Evolutionary conservation across 2,797 vertebrate species (phyloP), one percentile per base, ranked within the genome.

Genomic region (Lepus oiostolus): DNA sequence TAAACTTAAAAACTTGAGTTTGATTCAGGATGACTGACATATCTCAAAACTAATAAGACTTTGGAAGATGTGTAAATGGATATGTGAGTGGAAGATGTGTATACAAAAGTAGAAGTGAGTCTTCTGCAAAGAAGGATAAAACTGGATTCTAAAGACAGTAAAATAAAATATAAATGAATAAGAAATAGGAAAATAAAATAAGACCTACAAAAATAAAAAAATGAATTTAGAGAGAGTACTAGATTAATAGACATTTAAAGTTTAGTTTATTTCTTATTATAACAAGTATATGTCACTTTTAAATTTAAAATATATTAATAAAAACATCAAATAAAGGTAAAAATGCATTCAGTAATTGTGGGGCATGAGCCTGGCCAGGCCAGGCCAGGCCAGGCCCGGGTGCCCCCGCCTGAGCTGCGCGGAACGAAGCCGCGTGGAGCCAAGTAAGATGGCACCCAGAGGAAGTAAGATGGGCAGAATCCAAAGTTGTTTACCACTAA

Each of bases 291-390:
- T 6, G 75, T 35, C 81, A 87, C 22, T 91, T 90, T 86, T 35
- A 89, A 50, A 68, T 52, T 83, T 79, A 80, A 88, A 62, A 65
- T 35, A 52, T 35, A 75, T 38, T 92, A 90, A 76, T 62, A 60
- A 58, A 74, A 30, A 80, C 84, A 91, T 35, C 35, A 35, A 83
- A 32, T 82, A 90, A 86, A 79, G 17, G 32, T 30, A 72, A 65
- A 85, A 47, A 38, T 38, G 22, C 32, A 30, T 65, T 85, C n/a
- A 47, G 71, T 62, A 87, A 42, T 24, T 32, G 32, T 32, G 32
- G 32, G 32, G 32, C 32, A 32, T 32, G 32, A 32, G 32, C 32
- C 32, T 32, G 32, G 32, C 32, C 32, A 32, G 32, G 32, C 32
- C 32, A 32, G 32, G 32, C 32, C 32, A 32, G 32, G 32, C 32